phyloP scores from a whole-genome alignment of 2,797 vertebrate species.

The Enteromius radiatus region DNA sequence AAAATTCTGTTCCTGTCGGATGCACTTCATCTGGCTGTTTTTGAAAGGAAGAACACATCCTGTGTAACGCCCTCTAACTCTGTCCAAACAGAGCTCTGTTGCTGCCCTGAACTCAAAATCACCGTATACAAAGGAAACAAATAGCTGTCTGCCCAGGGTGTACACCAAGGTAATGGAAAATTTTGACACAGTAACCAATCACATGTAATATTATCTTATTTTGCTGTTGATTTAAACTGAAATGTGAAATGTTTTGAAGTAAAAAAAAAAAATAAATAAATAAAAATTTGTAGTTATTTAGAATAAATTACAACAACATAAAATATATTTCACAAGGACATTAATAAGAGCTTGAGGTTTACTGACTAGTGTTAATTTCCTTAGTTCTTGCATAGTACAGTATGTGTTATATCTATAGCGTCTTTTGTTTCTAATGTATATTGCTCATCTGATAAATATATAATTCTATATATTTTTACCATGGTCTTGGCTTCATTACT shows the following conservation, averaged over 20 bases:
- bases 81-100: slow-evolving; percentile 3
- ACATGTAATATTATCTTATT: background rate
- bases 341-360: background rate
- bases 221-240: background rate
- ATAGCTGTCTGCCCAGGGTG: background rate
- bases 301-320: background rate
- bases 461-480: slow-evolving; percentile 62
- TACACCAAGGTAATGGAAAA: background rate
- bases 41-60: slow-evolving; percentile 23
- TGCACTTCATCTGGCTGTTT: slow-evolving; percentile 10
- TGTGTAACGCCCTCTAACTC: slow-evolving; percentile 27
- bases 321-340: background rate
- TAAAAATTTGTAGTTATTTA: background rate
- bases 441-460: background rate
- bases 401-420: background rate
- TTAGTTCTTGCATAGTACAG: background rate
- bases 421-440: background rate
- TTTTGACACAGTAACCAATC: background rate
- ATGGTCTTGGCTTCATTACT: slow-evolving; percentile 83
- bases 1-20: slow-evolving; percentile 23
- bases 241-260: background rate
- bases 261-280: background rate
- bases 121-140: background rate
- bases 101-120: background rate
- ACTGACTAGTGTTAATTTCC: background rate